These are phyloP conservation scores for Forbesichthys agassizii DNA, from an alignment of 2,113 vertebrate species.

Conservation along the genomic window DNA sequence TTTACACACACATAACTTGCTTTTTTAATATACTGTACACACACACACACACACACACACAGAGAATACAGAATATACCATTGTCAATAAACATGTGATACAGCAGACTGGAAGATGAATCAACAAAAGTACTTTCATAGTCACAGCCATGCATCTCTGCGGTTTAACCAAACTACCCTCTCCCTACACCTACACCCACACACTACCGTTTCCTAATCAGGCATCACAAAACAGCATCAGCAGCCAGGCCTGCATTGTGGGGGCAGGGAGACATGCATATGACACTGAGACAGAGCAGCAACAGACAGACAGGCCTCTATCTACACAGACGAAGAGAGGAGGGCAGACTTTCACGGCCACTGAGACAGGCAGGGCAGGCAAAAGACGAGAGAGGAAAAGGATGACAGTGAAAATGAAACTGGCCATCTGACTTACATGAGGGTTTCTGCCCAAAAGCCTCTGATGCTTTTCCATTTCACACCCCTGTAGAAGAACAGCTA, in stretches of 20 bases:
- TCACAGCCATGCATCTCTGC: background rate
- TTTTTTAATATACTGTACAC: too few relatives aligned
- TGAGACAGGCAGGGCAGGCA: background rate
- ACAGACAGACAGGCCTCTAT: conserved; percentile 1
- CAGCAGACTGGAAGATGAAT: background rate
- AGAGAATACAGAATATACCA: background rate
- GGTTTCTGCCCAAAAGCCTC: conserved; percentile 54
- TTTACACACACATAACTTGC: background rate
- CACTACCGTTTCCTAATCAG: conserved; percentile 20
- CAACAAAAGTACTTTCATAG: background rate
- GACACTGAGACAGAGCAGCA: conserved; percentile 35
- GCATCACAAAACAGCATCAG: conserved; percentile 70
- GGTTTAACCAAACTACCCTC: conserved; percentile 13
- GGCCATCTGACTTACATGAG: conserved; percentile 74
- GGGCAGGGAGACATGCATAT: conserved; percentile 48
- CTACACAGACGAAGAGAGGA: background rate
- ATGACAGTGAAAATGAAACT: conserved; percentile 14
- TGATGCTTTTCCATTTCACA: conserved; percentile 53
- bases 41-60: background rate
- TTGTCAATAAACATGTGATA: background rate
- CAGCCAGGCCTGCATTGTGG: conserved; percentile 30
- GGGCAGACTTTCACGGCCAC: background rate
- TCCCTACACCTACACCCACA: conserved; percentile 9
- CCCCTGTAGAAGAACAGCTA: conserved; percentile 8
- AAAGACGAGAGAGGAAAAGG: background rate